Conservation (phyloP, 2,888 invertebrate species). For the Eupithecia subumbrata region DNA sequence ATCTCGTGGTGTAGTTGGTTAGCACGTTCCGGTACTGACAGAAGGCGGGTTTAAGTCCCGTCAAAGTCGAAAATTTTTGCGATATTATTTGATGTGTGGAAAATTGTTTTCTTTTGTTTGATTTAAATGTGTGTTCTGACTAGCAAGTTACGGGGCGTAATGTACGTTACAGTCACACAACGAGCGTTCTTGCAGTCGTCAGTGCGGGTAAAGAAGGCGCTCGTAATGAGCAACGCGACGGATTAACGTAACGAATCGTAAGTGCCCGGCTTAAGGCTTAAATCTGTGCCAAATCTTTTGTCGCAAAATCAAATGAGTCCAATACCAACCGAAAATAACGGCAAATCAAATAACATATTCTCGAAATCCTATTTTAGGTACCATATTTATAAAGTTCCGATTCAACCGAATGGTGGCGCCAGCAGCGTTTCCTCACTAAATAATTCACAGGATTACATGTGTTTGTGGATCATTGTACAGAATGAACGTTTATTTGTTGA, state of each 20-base stretch:
- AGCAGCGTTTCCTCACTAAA: conserved; percentile 30
- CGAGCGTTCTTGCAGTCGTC: too few relatives aligned
- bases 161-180: not conserved
- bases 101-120: not conserved
- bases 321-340: conserved; percentile 8
- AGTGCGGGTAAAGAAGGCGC: too few relatives aligned
- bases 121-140: not conserved
- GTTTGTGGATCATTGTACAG: conserved; percentile 32
- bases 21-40: too few relatives aligned
- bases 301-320: not conserved
- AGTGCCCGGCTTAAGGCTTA: not conserved
- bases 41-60: too few relatives aligned
- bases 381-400: conserved; percentile 13
- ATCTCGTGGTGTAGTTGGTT: too few relatives aligned
- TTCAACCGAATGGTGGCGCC: conserved; percentile 4
- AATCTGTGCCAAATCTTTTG: not conserved
- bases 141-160: not conserved
- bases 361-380: conserved; percentile 3
- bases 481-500: conserved; percentile 30
- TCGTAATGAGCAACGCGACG: not conserved
- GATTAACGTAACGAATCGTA: not conserved
- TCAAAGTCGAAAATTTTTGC: too few relatives aligned
- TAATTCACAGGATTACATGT: conserved; percentile 41
- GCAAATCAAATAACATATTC: conserved; percentile 11
- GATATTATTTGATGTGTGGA: too few relatives aligned